Evolutionary conservation across 2,888 invertebrate genomes (phyloP).

Genomic region (Linnaemya vulpina): DNA sequence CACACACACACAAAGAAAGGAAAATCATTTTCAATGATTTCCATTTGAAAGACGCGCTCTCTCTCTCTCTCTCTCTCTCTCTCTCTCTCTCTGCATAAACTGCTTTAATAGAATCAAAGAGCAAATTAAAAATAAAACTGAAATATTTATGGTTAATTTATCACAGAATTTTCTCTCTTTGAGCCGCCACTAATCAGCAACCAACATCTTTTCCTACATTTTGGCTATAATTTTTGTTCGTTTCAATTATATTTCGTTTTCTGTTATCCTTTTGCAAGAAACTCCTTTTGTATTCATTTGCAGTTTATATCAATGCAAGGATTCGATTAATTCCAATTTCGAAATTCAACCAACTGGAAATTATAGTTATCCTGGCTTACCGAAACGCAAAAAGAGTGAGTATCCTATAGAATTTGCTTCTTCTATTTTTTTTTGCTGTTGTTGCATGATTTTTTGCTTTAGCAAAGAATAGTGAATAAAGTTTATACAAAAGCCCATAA

Average conservation of each 20-base stretch:
- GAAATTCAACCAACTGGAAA: constrained; percentile 86
- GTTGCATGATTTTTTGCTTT: background rate
- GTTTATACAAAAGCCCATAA: background rate
- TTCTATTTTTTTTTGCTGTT: background rate
- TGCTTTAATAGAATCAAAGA: background rate
- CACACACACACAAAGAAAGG: too few relatives aligned
- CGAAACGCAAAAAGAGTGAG: constrained; percentile 82
- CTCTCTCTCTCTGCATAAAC: background rate
- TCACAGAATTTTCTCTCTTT: constrained; percentile 21
- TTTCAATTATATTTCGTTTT: background rate
- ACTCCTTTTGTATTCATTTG: constrained; percentile 54
- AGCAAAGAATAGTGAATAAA: constrained; percentile 14
- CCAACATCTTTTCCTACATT: constrained; percentile 30
- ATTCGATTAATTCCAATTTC: constrained; percentile 85
- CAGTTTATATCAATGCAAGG: constrained; percentile 85
- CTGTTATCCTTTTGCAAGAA: background rate
- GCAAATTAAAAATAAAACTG: background rate
- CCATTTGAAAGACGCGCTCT: background rate
- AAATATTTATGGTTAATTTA: constrained; percentile 51
- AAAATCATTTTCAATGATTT: background rate
- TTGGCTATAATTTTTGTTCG: background rate
- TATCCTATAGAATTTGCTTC: constrained; percentile 22
- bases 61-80: too few relatives aligned
- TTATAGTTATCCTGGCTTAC: constrained; percentile 85
- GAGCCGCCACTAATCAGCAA: constrained; percentile 26